A percentile compares a stretch with the other conserved stretches of the same genome.
Evolutionary conservation across 2,113 vertebrate species (phyloP).

Genomic region (Brachypteracias leptosomus): DNA sequence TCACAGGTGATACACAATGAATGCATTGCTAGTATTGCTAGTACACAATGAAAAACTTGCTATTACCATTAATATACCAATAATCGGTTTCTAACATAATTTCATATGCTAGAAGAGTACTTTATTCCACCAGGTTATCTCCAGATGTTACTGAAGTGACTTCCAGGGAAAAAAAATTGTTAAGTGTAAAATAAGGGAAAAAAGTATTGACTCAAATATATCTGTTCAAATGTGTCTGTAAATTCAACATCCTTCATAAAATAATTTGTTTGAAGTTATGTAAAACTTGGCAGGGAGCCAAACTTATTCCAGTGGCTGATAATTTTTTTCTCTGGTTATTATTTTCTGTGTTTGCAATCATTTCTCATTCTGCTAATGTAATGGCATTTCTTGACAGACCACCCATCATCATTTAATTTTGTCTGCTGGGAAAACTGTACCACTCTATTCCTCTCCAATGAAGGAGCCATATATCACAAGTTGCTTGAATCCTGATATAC

Average conservation of each 20-base stretch:
- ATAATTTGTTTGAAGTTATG: background rate
- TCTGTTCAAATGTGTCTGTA: background rate
- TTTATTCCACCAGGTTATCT: background rate
- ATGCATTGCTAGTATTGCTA: background rate
- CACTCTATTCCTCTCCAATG: background rate
- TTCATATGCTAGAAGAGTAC: background rate
- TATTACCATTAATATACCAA: background rate
- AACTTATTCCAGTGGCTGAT: background rate
- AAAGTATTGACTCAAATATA: background rate
- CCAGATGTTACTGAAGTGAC: background rate
- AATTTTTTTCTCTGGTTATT: constrained; percentile 38
- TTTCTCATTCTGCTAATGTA: constrained; percentile 18
- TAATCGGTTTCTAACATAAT: background rate
- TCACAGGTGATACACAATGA: background rate
- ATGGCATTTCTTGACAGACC: constrained; percentile 2
- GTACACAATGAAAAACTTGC: background rate
- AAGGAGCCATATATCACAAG: background rate
- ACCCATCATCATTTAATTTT: constrained; percentile 19
- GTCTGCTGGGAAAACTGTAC: background rate
- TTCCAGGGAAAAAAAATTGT: background rate
- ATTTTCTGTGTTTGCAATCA: background rate
- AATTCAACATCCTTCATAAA: background rate
- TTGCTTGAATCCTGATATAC: background rate
- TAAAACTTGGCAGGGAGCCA: background rate
- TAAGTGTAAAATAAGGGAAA: background rate